phyloP scores from a whole-genome alignment of 1,140 invertebrate species.

The Tetragnatha versicolor region DNA sequence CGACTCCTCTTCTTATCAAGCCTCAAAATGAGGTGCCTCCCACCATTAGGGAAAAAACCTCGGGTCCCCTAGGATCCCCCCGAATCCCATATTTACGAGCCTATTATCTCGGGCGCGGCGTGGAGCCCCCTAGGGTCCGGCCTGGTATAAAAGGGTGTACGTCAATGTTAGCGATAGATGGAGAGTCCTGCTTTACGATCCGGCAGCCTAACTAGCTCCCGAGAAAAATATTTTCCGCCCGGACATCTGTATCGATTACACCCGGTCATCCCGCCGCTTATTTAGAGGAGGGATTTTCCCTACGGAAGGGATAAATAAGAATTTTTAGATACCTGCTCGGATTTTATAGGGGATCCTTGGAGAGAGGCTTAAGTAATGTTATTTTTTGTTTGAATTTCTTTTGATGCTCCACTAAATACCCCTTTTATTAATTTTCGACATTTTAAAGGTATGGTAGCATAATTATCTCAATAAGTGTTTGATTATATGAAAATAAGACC shows the following conservation, averaged over 20 bases:
- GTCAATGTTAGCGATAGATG: conserved; percentile 45
- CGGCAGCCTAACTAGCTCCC: neutral
- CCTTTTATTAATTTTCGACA: too few relatives aligned
- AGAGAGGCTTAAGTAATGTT: too few relatives aligned
- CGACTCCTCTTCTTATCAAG: neutral
- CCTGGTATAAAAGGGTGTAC: conserved; percentile 36
- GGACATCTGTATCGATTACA: conserved; percentile 15
- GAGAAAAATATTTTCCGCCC: neutral
- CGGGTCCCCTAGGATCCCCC: conserved; percentile 4
- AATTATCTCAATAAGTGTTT: too few relatives aligned
- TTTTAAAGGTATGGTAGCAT: too few relatives aligned
- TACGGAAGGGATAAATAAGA: too few relatives aligned
- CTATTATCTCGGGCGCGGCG: conserved; percentile 47
- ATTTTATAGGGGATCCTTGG: too few relatives aligned
- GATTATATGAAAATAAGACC: too few relatives aligned
- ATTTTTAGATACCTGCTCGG: too few relatives aligned
- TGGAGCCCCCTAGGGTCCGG: conserved; percentile 6
- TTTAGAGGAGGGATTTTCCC: neutral
- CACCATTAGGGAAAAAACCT: neutral
- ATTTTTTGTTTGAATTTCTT: too few relatives aligned
- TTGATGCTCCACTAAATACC: too few relatives aligned
- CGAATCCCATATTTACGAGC: conserved; percentile 55
- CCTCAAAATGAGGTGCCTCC: neutral
- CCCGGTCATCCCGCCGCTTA: neutral
- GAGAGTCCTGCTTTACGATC: conserved; percentile 31